phyloP scores from a whole-genome alignment of 2,113 vertebrate genomes.

The Oncorhynchus gorbuscha region DNA sequence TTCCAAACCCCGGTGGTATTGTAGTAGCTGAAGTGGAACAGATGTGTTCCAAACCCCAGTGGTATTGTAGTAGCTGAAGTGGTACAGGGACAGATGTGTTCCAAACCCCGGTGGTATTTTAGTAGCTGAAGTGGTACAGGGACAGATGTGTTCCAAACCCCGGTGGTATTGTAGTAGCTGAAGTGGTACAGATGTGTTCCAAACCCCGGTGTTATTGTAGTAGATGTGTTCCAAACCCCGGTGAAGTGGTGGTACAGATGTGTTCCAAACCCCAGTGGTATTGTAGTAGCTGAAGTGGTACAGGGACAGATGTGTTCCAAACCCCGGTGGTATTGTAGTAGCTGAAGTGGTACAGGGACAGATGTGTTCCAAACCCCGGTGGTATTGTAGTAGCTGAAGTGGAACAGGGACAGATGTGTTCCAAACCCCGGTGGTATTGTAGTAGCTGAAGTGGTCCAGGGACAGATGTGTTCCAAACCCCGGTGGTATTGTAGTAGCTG shows the following conservation, averaged over 20 bases:
- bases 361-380: conserved; percentile 66
- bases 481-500: conserved; percentile 53
- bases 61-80: too few relatives aligned
- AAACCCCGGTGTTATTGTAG: too few relatives aligned
- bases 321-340: conserved; percentile 49
- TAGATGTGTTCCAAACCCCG: conserved; percentile 59
- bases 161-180: too few relatives aligned
- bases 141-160: too few relatives aligned
- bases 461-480: conserved; percentile 64
- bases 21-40: conserved; percentile 48
- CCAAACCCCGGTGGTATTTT: too few relatives aligned
- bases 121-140: too few relatives aligned
- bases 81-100: too few relatives aligned
- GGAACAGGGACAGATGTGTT: conserved; percentile 65
- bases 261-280: conserved; percentile 63
- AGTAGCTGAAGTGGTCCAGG: conserved; percentile 39
- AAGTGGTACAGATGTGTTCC: too few relatives aligned
- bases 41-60: too few relatives aligned
- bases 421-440: conserved; percentile 57
- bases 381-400: conserved; percentile 56
- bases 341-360: conserved; percentile 58
- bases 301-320: conserved; percentile 68
- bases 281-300: conserved; percentile 51
- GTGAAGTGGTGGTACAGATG: neutral
- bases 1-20: conserved; percentile 60